Evolutionary conservation across 2,888 invertebrate genomes (phyloP), one percentile per base, ranked within the genome.

Genomic region (Lepidocyrtinus sp.): DNA sequence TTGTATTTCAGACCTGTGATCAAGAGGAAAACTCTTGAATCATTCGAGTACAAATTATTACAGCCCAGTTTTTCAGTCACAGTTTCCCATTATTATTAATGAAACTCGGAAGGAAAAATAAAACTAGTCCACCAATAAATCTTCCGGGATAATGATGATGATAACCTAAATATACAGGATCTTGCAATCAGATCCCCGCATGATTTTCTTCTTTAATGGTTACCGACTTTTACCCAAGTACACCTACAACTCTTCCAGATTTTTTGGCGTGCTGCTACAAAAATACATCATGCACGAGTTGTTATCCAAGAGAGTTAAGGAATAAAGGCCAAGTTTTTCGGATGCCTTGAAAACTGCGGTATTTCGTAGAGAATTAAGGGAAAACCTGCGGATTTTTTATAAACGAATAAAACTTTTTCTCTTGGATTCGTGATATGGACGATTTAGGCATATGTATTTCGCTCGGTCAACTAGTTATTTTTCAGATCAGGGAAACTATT

Each of bases 71-170:
- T 50, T 50, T 50, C 50, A 50, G 50, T 50, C 50, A n/a, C n/a
- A 50, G 5, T 50, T 50, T 50, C 50, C 50, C 50, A 50, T 50
- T 50, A 50, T 50, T 50, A 50, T 7, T 50, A 50, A 50, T 50
- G 50, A 50, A 50, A 50, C 50, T 50, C 50, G 50, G 50, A 50
- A 50, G 50, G 50, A 50, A 50, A 50, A 50, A 50, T 50, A 50
- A 50, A 50, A 50, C 50, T 50, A 50, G 50, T 50, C 50, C 50
- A 50, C 50, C 50, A 50, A 50, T 50, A 50, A 50, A 50, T 50
- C 50, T 50, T 50, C 50, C 50, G n/a, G n/a, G 50, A 50, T 50
- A 50, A 50, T 50, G 50, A 50, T 50, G 50, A 50, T 50, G 50
- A 50, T 50, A 50, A 50, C 50, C 50, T 50, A 50, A 50, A 50